Evolutionary conservation across 2,797 vertebrate genomes (phyloP), one percentile per base, ranked within the genome.

Genomic region (Paramormyrops hopkinsi): DNA sequence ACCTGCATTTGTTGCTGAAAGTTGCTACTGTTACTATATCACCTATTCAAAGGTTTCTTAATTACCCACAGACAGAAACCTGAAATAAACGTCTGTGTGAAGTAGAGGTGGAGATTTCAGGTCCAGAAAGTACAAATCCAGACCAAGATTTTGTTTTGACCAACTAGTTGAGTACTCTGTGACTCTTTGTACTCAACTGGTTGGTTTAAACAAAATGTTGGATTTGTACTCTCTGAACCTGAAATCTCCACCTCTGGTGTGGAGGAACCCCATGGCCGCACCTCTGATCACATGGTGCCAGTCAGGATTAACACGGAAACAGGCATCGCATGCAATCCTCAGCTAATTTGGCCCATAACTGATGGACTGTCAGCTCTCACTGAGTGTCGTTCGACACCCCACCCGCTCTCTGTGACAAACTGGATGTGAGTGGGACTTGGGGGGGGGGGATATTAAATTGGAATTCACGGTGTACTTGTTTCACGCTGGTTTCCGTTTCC

Each of bases 281-380:
- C 48, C 46, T 88, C 76, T 65, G 22, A 88, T 88, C 88, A 88
- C 33, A 88, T 44, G 29, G 44, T 41, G 19, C 44, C 53, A 82
- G 59, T 83, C 87, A 51, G 2, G 73, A 88, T 90, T 88, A 59
- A 86, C 44, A 25, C 53, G 29, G 86, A 90, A 82, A 90, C 48
- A 41, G 51, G 22, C 51, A 53, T 12, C 54, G 17, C 51, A 44
- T n/a, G 79, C 87, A 88, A 65, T 88, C 59, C 12, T 17, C 25
- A 8, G 17, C 88, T 83, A 46, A 82, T 88, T 41, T 84, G 25
- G 29, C 9, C 44, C 37, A 51, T 50, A 69, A 88, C 19, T n/a
- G 46, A 54, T 25, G 51, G 5, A 56, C 46, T 9, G 50, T 33
- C 84, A 37, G 12, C 86, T 33, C 29, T 7, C 33, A 33, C 33